phyloP scores from a whole-genome alignment of 2,113 vertebrate genomes.

The Rousettus leschenaultii region DNA sequence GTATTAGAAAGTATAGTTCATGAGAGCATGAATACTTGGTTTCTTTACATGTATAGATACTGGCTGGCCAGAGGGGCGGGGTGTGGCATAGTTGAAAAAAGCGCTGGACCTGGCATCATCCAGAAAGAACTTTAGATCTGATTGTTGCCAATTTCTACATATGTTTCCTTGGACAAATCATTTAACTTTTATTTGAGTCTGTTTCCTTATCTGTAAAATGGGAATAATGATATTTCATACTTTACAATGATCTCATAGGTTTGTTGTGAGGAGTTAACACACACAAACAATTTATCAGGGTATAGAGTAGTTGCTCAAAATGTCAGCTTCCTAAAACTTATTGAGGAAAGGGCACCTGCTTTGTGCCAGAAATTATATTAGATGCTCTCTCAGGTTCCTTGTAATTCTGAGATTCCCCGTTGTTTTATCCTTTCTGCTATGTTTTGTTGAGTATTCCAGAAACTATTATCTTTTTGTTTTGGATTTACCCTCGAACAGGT shows the following conservation, averaged over 20 bases:
- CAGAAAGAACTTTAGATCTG: not conserved
- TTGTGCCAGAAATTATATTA: not conserved
- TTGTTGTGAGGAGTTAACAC: not conserved
- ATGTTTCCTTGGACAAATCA: not conserved
- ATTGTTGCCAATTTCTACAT: not conserved
- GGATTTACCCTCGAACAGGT: not conserved
- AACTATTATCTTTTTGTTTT: slow-evolving; percentile 4
- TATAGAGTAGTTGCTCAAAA: not conserved
- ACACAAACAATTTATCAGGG: not conserved
- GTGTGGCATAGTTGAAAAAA: not conserved
- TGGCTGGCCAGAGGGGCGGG: not conserved
- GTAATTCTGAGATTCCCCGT: not conserved
- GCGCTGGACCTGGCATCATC: not conserved
- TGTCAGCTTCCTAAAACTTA: not conserved
- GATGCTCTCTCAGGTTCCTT: not conserved
- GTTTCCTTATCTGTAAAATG: not conserved
- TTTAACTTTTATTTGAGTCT: not conserved
- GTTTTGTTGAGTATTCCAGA: slow-evolving; percentile 30
- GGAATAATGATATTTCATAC: not conserved
- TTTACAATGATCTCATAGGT: not conserved
- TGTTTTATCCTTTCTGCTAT: not conserved
- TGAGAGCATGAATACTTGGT: not conserved
- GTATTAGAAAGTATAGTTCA: not conserved
- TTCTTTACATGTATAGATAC: not conserved
- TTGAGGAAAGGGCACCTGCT: not conserved